Percentiles rank a stretch among this genome's conserved stretches.
Evolutionary conservation across 2,113 vertebrate species (phyloP).

Genomic region (Emydocephalus ijimae): DNA sequence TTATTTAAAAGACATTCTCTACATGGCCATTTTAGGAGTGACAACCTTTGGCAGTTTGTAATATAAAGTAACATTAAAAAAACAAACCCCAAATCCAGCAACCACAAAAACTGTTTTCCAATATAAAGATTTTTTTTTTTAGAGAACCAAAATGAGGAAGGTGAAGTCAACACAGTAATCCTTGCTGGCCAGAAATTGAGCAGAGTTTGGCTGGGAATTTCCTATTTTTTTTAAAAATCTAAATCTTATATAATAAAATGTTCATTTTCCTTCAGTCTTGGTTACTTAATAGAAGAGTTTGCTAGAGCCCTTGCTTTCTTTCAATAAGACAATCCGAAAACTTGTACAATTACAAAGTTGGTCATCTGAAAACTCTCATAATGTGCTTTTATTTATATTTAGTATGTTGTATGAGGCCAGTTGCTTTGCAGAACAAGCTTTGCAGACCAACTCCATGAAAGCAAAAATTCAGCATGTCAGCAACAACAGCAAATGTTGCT

Average conservation of each 20-base stretch:
- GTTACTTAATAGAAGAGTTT: not conserved
- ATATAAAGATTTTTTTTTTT: not conserved
- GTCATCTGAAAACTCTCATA: not conserved
- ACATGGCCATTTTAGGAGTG: not conserved
- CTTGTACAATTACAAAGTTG: not conserved
- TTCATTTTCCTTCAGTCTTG: not conserved
- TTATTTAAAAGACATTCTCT: not conserved
- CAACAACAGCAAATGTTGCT: no score
- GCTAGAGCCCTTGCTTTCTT: not conserved
- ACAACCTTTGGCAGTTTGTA: not conserved
- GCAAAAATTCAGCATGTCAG: no score
- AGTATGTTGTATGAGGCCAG: not conserved
- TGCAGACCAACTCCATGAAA: no score
- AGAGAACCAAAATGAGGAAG: not conserved
- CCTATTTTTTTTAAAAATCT: not conserved
- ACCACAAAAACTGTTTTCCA: not conserved
- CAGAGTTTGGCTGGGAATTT: not conserved
- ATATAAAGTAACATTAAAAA: not conserved
- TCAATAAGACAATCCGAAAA: not conserved
- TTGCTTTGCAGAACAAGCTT: no score
- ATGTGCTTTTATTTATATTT: not conserved
- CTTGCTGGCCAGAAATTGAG: not conserved
- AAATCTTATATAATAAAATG: not conserved
- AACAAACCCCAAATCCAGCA: not conserved
- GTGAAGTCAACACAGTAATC: not conserved